Base-by-base conservation (phyloP, 2,797 vertebrate genomes). In the Miichthys miiuy region DNA sequence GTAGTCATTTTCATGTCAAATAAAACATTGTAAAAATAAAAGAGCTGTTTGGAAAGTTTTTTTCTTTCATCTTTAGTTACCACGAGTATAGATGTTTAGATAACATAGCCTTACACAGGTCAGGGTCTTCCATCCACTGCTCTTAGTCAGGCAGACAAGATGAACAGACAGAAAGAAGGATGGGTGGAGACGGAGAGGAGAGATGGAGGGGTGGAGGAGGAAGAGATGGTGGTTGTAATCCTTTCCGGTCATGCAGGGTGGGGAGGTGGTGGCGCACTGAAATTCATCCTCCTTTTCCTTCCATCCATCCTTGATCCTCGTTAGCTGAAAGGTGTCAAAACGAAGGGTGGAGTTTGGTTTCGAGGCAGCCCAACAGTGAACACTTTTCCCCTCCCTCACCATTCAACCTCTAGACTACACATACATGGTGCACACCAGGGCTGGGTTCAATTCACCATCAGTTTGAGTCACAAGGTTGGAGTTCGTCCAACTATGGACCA, bases 311-410 rank as follows among this genome's bases (percentile, higher is more conserved):
- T 79, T 93, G 90, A 91, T 90, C 92, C 89, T 83, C 95, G 96
- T 97, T 93, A 99, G 97, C 98, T 99, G 98, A 98, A 99, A 99
- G 95, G 97, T 99, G 97, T 98, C 97, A 99, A 97, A 99, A 99
- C 93, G 98, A 96, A 97, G 99, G 97, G 97, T 98, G 98, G 97
- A 97, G 97, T 99, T 99, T 96, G 95, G 93, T 96, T 95, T 96
- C 96, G 96, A 97, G 96, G 97, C 96, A 96, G 96, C 96, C 96
- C 96, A 94, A 93, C 81, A 93, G 85, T 91, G 79, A 95, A 92
- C 83, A 91, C 79, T 84, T 76, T 51, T 54, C 60, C 50, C 52
- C 79, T 62, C 87, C 85, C 76, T 82, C 81, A 82, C 73, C 76
- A 92, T 56, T 65, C 68, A 77, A 89, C 62, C 67, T 83, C 88